Conservation (phyloP, 2,113 vertebrate species). For the Corythoichthys intestinalis region DNA sequence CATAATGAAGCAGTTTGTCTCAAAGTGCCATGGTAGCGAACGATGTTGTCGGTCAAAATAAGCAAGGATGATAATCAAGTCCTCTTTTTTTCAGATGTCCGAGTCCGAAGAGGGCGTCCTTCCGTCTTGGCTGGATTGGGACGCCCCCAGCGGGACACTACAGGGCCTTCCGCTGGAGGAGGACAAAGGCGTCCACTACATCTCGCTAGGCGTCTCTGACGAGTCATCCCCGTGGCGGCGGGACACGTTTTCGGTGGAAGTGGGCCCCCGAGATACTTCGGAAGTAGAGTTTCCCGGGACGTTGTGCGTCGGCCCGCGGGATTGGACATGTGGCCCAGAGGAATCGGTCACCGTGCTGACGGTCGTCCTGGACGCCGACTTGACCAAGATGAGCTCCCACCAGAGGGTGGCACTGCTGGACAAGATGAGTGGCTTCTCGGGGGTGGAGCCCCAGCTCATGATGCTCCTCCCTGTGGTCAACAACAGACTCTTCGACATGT, state of each 20-base stretch:
- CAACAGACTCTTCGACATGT: slow-evolving; percentile 97
- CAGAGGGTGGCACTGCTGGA: slow-evolving; percentile 85
- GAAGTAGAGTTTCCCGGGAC: slow-evolving; percentile 76
- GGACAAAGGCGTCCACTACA: slow-evolving; percentile 91
- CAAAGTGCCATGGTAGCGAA: too few species aligned
- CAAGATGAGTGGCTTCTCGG: slow-evolving; percentile 87
- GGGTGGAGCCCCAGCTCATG: slow-evolving; percentile 86
- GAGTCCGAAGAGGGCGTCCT: slow-evolving; percentile 85
- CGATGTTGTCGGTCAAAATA: too few species aligned
- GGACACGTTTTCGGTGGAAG: slow-evolving; percentile 86
- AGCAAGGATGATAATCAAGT: too few species aligned
- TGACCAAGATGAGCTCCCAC: slow-evolving; percentile 92
- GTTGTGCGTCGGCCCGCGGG: slow-evolving; percentile 16
- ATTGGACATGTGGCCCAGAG: slow-evolving; percentile 77
- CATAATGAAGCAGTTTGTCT: too few species aligned
- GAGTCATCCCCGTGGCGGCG: slow-evolving; percentile 63
- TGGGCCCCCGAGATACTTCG: slow-evolving; percentile 87
- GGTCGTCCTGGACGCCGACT: slow-evolving; percentile 92
- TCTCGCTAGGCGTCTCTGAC: slow-evolving; percentile 78
- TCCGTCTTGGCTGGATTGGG: slow-evolving; percentile 92
- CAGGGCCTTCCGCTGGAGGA: slow-evolving; percentile 90
- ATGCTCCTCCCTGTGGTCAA: slow-evolving; percentile 95
- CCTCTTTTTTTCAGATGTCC: slow-evolving; percentile 70
- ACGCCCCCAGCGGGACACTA: slow-evolving; percentile 69
- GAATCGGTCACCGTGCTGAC: slow-evolving; percentile 90